phyloP scores from a whole-genome alignment of 53 echinoderm and acorn worm species.

The Luidia sarsii region DNA sequence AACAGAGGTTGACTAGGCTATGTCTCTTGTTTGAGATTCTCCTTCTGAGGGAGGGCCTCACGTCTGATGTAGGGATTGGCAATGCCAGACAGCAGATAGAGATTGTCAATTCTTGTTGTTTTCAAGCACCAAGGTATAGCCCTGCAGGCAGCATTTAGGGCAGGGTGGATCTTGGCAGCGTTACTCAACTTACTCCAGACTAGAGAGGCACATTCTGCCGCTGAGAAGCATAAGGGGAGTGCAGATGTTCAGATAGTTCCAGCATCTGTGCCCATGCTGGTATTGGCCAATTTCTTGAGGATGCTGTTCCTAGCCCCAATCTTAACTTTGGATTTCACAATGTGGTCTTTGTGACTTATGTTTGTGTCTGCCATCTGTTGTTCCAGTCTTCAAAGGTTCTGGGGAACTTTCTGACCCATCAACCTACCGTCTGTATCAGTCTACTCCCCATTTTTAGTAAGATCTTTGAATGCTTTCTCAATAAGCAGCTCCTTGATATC shows the following conservation, averaged over 20 bases:
- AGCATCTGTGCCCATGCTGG: slow-evolving; percentile 6
- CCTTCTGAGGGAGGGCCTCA: slow-evolving; percentile 6
- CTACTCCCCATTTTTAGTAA: no score
- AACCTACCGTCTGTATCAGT: neutral
- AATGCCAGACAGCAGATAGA: slow-evolving; percentile 53
- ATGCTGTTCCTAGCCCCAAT: slow-evolving; percentile 29
- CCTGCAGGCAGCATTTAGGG: neutral
- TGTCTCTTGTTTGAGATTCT: slow-evolving; percentile 25
- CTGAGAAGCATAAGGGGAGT: neutral
- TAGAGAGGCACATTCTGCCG: neutral
- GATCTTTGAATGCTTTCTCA: no score
- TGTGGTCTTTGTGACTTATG: slow-evolving; percentile 10
- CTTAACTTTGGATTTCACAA: neutral
- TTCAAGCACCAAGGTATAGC: slow-evolving; percentile 14
- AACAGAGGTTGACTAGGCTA: slow-evolving; percentile 10
- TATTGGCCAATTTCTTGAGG: slow-evolving; percentile 17
- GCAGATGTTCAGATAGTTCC: slow-evolving; percentile 13
- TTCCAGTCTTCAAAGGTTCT: no score
- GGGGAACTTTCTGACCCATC: no score
- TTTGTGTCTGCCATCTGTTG: neutral
- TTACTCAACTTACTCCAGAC: neutral
- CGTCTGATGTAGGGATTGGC: slow-evolving; percentile 45
- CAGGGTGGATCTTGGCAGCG: neutral
- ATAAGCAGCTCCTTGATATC: no score
- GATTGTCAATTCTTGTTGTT: slow-evolving; percentile 30